These are phyloP conservation scores for Sus cebifrons DNA, from an alignment of 2,797 vertebrate genomes.

Conservation along the genomic window DNA sequence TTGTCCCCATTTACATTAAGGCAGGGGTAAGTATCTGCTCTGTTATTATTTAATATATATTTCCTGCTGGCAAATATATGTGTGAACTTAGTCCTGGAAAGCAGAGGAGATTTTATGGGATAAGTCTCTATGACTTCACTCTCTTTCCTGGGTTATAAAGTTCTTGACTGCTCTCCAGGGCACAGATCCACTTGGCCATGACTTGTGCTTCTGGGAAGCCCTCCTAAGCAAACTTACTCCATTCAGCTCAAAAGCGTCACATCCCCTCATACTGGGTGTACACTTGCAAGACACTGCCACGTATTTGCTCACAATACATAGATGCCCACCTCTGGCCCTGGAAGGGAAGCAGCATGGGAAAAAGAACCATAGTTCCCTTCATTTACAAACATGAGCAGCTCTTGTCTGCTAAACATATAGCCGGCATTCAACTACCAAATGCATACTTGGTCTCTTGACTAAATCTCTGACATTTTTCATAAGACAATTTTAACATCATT, in stretches of 20 bases:
- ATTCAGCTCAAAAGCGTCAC: not conserved
- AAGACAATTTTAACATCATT: not conserved
- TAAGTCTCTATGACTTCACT: not conserved
- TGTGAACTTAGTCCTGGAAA: not conserved
- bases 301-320: not conserved
- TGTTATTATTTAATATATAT: not conserved
- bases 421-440: not conserved
- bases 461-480: not conserved
- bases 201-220: not conserved
- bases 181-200: not conserved
- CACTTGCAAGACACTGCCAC: not conserved
- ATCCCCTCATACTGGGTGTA: not conserved
- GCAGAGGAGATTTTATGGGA: not conserved
- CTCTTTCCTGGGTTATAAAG: not conserved
- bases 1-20: constrained; percentile 98
- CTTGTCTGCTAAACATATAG: not conserved
- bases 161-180: not conserved
- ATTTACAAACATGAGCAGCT: not conserved
- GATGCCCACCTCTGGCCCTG: not conserved
- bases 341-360: not conserved
- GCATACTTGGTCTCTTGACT: not conserved
- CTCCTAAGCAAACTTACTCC: not conserved
- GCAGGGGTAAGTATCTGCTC: constrained; percentile 94
- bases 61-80: not conserved
- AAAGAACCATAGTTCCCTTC: not conserved